These are phyloP conservation scores for Contarinia nasturtii DNA, from an alignment of 1,140 invertebrate genomes.

Conservation along the genomic window DNA sequence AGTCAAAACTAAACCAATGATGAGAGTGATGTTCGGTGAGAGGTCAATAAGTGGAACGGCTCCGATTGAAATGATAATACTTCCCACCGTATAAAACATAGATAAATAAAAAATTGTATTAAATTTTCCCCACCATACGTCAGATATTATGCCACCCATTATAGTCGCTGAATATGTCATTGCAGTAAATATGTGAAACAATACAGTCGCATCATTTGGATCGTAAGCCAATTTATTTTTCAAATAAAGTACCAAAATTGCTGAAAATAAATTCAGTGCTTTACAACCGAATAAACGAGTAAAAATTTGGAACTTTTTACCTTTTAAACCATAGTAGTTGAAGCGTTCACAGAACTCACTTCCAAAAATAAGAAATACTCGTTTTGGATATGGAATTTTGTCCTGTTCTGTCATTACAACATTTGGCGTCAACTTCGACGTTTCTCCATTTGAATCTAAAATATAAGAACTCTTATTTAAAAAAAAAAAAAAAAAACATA, in stretches of 20 bases:
- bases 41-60: constrained; percentile 20
- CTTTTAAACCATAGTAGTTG: constrained; percentile 64
- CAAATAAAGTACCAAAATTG: constrained; percentile 66
- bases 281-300: neutral
- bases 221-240: constrained; percentile 40
- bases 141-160: constrained; percentile 80
- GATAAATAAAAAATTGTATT: constrained; percentile 53
- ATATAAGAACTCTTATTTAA: too few species aligned
- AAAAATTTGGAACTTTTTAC: neutral
- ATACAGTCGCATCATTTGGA: constrained; percentile 48
- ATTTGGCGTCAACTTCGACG: too few species aligned
- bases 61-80: constrained; percentile 36
- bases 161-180: constrained; percentile 66
- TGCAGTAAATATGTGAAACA: constrained; percentile 75
- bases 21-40: too few species aligned
- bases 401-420: too few species aligned
- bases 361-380: constrained; percentile 59
- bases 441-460: too few species aligned
- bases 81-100: constrained; percentile 49
- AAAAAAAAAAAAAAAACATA: too few species aligned
- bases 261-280: constrained; percentile 21
- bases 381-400: constrained; percentile 37
- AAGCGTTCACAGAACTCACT: constrained; percentile 80
- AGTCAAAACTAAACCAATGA: constrained; percentile 30
- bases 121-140: constrained; percentile 72